phyloP scores from a whole-genome alignment of 2,888 invertebrate genomes.

The Malthinus seriepunctatus region DNA sequence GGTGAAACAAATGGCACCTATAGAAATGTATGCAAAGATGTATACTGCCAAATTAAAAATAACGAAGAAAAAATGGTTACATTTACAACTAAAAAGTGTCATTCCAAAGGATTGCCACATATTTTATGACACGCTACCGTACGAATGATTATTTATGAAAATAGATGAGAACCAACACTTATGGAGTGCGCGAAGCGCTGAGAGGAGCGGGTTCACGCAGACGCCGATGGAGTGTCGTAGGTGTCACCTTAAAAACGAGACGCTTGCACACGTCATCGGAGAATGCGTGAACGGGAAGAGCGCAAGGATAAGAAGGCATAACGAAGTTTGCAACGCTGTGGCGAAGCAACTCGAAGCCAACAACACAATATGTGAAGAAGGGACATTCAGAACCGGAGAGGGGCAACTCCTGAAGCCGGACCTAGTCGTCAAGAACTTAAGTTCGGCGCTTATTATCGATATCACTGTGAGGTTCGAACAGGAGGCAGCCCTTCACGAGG shows the following conservation, averaged over 20 bases:
- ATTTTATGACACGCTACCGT: slow-evolving; percentile 9
- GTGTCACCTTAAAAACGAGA: not conserved
- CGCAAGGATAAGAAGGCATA: not conserved
- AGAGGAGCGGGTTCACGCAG: not conserved
- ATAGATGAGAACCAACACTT: not conserved
- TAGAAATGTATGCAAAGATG: not conserved
- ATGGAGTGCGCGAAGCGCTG: not conserved
- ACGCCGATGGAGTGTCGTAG: not conserved
- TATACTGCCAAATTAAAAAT: not conserved
- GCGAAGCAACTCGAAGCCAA: not conserved
- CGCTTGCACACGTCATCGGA: not conserved
- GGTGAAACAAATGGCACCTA: no score
- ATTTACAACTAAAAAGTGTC: slow-evolving; percentile 21
- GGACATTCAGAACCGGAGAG: not conserved
- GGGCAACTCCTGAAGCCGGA: not conserved
- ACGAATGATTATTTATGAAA: not conserved
- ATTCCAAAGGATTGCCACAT: slow-evolving; percentile 16
- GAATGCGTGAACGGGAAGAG: not conserved
- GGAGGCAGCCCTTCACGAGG: not conserved
- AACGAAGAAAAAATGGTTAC: slow-evolving; percentile 12
- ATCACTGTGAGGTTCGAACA: not conserved
- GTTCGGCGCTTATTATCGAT: not conserved
- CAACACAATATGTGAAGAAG: not conserved
- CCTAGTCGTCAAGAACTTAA: not conserved
- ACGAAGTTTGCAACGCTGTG: not conserved